Evolutionary conservation across 2,113 vertebrate species (phyloP).

Genomic region (Anolis sagrei): DNA sequence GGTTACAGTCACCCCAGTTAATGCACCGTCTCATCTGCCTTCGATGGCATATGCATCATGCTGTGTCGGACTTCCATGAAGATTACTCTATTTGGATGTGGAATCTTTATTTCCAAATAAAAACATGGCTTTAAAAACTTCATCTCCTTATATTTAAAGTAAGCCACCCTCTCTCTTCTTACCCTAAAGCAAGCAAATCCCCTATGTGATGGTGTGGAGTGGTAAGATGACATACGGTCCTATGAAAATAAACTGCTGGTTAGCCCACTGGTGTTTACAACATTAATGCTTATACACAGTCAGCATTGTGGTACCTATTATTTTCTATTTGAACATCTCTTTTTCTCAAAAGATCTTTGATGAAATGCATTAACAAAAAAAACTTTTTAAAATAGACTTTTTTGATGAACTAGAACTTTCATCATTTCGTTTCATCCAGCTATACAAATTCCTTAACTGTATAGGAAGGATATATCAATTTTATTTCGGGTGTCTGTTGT

Average conservation of each 20-base stretch:
- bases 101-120: background rate
- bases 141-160: background rate
- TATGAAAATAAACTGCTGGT: background rate
- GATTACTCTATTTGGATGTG: no score
- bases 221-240: background rate
- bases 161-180: background rate
- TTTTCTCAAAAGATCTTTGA: slow-evolving; percentile 17
- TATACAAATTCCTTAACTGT: slow-evolving; percentile 59
- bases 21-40: no score
- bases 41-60: no score
- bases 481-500: slow-evolving; percentile 69
- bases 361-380: background rate
- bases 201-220: no score
- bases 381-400: slow-evolving; percentile 23
- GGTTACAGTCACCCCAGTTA: no score
- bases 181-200: background rate
- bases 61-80: no score
- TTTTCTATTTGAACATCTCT: background rate
- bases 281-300: background rate
- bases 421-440: slow-evolving; percentile 50
- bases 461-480: slow-evolving; percentile 58
- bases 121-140: background rate
- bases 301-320: background rate
- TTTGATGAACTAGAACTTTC: slow-evolving; percentile 22
- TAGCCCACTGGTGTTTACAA: background rate